Evolutionary conservation across 2,888 invertebrate genomes (phyloP).

Genomic region (Malachius bipustulatus): DNA sequence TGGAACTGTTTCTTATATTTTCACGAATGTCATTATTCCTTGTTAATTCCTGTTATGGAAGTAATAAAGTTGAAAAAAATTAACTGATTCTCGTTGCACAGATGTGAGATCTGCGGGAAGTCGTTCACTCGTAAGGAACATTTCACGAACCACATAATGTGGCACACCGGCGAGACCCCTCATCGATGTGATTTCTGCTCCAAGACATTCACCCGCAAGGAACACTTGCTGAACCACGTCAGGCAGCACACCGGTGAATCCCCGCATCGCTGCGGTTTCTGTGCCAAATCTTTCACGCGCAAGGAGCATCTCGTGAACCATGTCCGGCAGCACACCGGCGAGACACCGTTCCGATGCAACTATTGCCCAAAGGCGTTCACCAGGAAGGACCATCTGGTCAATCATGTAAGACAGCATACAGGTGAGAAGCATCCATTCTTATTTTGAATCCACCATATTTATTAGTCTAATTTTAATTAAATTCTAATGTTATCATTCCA

Average conservation of each 20-base stretch:
- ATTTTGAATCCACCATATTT: background rate
- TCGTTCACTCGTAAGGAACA: constrained; percentile 82
- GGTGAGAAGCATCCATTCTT: constrained; percentile 23
- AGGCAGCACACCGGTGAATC: constrained; percentile 72
- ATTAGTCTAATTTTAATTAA: constrained; percentile 2
- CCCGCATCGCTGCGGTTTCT: constrained; percentile 75
- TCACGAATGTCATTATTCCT: background rate
- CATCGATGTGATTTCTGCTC: constrained; percentile 70
- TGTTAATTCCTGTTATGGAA: constrained; percentile 1
- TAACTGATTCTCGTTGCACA: too few relatives aligned
- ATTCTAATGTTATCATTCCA: constrained; percentile 39
- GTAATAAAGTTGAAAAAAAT: too few relatives aligned
- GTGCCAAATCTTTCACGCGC: constrained; percentile 76
- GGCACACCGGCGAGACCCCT: constrained; percentile 71
- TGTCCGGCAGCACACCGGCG: constrained; percentile 66
- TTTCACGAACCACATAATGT: constrained; percentile 81
- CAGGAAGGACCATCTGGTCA: constrained; percentile 69
- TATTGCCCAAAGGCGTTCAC: constrained; percentile 80
- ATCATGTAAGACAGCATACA: constrained; percentile 56
- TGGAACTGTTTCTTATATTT: background rate
- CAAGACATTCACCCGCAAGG: constrained; percentile 66
- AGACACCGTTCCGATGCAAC: constrained; percentile 67
- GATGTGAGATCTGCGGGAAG: constrained; percentile 80
- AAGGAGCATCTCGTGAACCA: constrained; percentile 80
- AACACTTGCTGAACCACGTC: constrained; percentile 65